Conservation (phyloP, 2,888 invertebrate species). For the Linnaemya vulpina region DNA sequence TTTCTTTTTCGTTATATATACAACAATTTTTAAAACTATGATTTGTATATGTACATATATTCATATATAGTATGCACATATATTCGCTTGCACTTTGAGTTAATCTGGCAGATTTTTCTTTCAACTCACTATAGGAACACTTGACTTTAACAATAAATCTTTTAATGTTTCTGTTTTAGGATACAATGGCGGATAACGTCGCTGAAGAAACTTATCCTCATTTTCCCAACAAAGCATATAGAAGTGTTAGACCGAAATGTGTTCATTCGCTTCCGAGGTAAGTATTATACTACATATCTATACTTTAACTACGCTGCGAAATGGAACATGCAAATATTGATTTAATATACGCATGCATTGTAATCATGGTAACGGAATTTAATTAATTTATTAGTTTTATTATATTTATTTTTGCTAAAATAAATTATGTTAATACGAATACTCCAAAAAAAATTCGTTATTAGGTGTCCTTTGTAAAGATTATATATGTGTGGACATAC, state of each 20-base stretch:
- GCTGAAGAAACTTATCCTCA: slow-evolving; percentile 79
- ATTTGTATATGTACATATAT: not conserved
- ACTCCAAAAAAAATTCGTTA: not conserved
- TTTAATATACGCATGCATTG: slow-evolving; percentile 20
- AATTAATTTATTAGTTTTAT: no score
- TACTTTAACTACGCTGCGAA: no score
- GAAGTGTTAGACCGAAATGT: not conserved
- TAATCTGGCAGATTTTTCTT: not conserved
- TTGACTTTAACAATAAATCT: slow-evolving; percentile 80
- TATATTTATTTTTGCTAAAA: no score
- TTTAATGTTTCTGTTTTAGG: slow-evolving; percentile 79
- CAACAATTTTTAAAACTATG: not conserved
- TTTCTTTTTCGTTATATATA: slow-evolving; percentile 58
- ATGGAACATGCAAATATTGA: slow-evolving; percentile 40
- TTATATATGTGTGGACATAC: no score
- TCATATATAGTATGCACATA: not conserved
- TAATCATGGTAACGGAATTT: slow-evolving; percentile 55
- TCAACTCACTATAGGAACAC: slow-evolving; percentile 82
- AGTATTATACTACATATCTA: slow-evolving; percentile 22
- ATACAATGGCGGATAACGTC: slow-evolving; percentile 79
- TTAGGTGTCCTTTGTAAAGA: no score
- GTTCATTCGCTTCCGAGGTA: not conserved
- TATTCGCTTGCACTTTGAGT: not conserved
- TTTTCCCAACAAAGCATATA: slow-evolving; percentile 81
- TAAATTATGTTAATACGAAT: no score